A percentile compares a stretch with the other conserved stretches of the same genome.
phyloP scores from a whole-genome alignment of 1,140 invertebrate genomes.

The Brachionus asplanchnoidis region DNA sequence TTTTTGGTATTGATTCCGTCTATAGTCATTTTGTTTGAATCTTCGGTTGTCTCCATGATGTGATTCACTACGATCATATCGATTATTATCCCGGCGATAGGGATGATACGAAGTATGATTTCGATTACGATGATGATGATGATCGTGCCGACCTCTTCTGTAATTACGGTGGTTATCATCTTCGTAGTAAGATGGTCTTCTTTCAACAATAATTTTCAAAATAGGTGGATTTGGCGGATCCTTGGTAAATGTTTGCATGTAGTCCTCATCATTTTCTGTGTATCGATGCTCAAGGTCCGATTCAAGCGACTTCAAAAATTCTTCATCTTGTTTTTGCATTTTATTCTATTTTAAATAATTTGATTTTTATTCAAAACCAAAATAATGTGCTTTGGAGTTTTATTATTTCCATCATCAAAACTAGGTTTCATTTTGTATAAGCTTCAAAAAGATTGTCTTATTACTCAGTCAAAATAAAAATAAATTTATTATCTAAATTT shows the following conservation, averaged over 20 bases:
- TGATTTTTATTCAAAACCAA: neutral
- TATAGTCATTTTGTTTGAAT: neutral
- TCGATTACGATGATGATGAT: neutral
- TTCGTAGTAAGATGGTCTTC: neutral
- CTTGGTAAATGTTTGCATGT: neutral
- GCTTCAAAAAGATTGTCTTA: neutral
- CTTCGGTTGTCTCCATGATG: neutral
- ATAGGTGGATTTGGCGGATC: neutral
- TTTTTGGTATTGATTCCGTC: neutral
- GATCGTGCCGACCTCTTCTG: neutral
- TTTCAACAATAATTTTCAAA: constrained; percentile 17
- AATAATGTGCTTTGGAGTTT: constrained; percentile 7
- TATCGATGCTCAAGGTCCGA: neutral
- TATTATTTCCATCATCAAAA: neutral
- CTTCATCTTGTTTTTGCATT: constrained; percentile 12
- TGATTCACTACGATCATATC: neutral
- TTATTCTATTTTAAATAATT: neutral
- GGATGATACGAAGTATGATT: neutral
- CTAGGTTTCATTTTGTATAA: neutral
- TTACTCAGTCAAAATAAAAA: neutral
- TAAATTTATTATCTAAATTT: neutral
- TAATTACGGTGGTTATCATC: neutral
- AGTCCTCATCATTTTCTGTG: constrained; percentile 3
- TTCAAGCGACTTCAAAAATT: neutral
- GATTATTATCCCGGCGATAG: neutral